Conservation (phyloP, 2,888 invertebrate species). For the Tipula confusa region DNA sequence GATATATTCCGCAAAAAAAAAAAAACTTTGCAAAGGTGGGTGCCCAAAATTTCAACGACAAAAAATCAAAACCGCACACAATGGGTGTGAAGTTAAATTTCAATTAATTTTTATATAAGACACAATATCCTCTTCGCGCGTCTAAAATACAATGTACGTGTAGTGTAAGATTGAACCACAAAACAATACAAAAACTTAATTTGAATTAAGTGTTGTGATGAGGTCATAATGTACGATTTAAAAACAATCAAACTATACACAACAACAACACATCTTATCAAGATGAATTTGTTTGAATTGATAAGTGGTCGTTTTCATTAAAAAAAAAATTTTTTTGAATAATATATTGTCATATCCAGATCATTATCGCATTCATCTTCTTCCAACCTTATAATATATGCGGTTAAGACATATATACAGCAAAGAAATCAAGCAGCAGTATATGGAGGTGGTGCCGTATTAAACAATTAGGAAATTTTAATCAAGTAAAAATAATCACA, state of each 20-base stretch:
- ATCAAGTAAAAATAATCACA: conserved; percentile 9
- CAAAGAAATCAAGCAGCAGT: background rate
- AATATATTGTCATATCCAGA: background rate
- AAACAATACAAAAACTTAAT: background rate
- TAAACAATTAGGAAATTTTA: conserved; percentile 25
- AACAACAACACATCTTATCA: background rate
- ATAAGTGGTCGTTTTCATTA: conserved; percentile 3
- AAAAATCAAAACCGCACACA: background rate
- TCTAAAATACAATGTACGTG: background rate
- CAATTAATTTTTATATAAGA: background rate
- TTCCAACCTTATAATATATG: background rate
- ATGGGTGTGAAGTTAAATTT: conserved; percentile 20
- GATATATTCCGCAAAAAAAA: too few relatives aligned
- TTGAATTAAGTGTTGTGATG: background rate
- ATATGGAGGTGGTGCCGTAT: too few relatives aligned
- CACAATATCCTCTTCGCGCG: background rate
- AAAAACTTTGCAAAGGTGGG: background rate
- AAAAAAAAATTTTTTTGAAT: background rate
- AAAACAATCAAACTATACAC: background rate
- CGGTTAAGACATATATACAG: background rate
- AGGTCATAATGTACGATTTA: background rate
- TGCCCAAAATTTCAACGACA: background rate
- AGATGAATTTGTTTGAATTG: conserved; percentile 15
- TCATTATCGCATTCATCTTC: conserved; percentile 20
- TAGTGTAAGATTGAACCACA: background rate